phyloP scores from a whole-genome alignment of 2,113 vertebrate genomes.

The Pituophis catenifer region DNA sequence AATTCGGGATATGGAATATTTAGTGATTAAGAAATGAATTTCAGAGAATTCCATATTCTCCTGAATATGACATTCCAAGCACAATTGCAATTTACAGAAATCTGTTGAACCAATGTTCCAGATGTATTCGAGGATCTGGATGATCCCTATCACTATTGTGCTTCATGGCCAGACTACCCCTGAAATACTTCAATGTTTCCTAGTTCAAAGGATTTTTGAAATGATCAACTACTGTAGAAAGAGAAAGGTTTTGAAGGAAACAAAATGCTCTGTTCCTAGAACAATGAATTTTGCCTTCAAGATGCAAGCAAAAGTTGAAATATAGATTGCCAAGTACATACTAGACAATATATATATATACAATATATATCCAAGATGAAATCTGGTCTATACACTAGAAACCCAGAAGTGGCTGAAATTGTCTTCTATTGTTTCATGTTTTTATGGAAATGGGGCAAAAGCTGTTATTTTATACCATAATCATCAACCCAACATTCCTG shows the following conservation, averaged over 20 bases:
- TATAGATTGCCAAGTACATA: background rate
- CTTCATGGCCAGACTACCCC: background rate
- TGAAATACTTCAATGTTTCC: background rate
- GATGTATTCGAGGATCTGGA: background rate
- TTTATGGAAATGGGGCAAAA: background rate
- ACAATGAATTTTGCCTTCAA: background rate
- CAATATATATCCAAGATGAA: background rate
- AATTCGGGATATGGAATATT: background rate
- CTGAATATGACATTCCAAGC: background rate
- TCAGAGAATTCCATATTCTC: background rate
- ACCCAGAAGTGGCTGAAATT: background rate
- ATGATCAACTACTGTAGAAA: background rate
- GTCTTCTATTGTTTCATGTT: background rate
- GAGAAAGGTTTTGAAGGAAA: background rate
- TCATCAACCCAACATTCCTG: background rate
- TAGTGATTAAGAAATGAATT: background rate
- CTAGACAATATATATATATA: background rate
- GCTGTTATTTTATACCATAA: background rate
- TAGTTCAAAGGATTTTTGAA: background rate
- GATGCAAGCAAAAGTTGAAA: background rate
- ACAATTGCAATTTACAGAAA: background rate
- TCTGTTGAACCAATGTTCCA: background rate
- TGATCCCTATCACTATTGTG: background rate
- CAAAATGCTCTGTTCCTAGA: background rate
- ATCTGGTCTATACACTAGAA: background rate